Base-by-base conservation (phyloP, 2,797 vertebrate genomes). In the Myripristis jacobus region DNA sequence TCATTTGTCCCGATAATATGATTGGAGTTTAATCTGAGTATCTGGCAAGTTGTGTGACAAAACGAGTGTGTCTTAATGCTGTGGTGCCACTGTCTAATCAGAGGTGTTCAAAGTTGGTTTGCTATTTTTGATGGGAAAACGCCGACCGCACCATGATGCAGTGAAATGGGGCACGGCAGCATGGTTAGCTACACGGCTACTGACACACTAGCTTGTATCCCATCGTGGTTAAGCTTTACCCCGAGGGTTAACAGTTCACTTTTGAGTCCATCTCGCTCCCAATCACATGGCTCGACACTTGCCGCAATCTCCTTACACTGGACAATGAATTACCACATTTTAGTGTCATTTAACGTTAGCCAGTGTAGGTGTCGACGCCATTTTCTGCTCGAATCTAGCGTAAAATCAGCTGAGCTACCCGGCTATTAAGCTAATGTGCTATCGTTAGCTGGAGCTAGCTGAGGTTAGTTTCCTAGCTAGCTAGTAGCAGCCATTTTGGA, bases 401-500 rank as follows among this genome's bases (percentile, higher is more conserved):
- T n/a, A n/a, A n/a, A 79, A 88, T 79, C 77, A 82, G 70, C 64
- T 43, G 81, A 76, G 73, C 41, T 81, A 68, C 11, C 74, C 83
- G 79, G 83, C 66, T 76, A 59, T 25, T 3, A 5, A 63, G 80
- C 79, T 81, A 71, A 67, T 24, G 63, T 51, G 73, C 79, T 81
- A 73, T 19, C 47, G 75, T 81, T 83, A 85, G 86, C 82, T 51
- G 19, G 2, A 56, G 41, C 43, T 6, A 74, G 47, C 69, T 52
- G 56, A 27, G 60, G 69, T 27, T 64, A 25, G 13, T 36, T 38
- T 46, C 5, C 59, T 71, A 70, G 79, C 58, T 77, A 52, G 78
- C 83, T 69, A 85, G 60, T 69, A 79, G 89, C 78, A 85, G 94
- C 94, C 94, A 95, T 95, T 93, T 95, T 95, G 91, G 83, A 87